These are phyloP conservation scores for Cyphomyrus discorhynchus DNA, from an alignment of 2,113 vertebrate species.

Conservation along the genomic window DNA sequence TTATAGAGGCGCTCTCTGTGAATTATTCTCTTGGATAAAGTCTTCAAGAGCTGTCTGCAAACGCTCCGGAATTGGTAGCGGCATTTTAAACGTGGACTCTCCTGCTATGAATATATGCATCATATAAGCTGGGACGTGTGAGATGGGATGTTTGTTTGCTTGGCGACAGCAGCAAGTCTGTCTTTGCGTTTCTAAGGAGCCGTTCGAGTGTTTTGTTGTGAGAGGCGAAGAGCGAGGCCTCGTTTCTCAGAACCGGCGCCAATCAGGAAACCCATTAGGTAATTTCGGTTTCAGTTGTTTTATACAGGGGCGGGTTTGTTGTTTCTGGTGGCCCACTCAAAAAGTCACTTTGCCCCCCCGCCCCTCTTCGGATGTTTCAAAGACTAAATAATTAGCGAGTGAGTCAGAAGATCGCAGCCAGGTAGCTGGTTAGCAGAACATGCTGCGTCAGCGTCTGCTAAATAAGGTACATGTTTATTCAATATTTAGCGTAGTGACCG, in stretches of 20 bases:
- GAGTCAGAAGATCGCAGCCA: not conserved
- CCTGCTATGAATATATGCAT: not conserved
- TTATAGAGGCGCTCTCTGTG: not conserved
- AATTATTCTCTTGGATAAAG: conserved; percentile 10
- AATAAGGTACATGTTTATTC: not conserved
- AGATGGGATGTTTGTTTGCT: not conserved
- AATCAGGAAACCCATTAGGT: not conserved
- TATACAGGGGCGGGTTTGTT: not conserved
- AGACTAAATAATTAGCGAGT: not conserved
- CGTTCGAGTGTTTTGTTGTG: not conserved
- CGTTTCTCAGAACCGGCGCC: not conserved
- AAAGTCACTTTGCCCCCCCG: not conserved
- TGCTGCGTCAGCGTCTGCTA: not conserved
- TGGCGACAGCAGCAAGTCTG: not conserved
- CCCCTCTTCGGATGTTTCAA: not conserved
- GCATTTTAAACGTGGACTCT: not conserved
- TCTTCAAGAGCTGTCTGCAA: not conserved
- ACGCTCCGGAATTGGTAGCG: not conserved
- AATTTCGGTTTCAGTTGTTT: not conserved
- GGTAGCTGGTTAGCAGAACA: not conserved
- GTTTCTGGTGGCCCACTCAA: not conserved
- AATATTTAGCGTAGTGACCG: not conserved
- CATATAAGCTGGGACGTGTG: not conserved
- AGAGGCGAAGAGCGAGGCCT: not conserved
- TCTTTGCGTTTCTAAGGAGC: not conserved